A percentile compares a stretch with the other conserved stretches of the same genome.
Conservation (phyloP, 2,113 vertebrate genomes). For the Raphicerus campestris region DNA sequence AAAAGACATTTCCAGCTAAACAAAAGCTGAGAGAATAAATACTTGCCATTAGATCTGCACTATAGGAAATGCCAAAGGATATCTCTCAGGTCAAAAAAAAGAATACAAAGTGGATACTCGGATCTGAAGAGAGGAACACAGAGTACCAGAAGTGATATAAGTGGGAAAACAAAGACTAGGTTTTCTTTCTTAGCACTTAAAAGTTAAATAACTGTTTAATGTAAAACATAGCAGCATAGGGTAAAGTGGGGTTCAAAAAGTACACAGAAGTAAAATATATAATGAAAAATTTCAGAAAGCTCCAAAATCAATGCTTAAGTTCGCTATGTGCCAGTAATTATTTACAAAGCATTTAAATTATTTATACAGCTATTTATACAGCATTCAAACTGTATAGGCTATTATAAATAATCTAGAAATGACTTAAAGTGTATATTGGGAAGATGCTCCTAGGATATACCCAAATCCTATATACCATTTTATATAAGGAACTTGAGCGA, state of each 20-base stretch:
- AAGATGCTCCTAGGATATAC: background rate
- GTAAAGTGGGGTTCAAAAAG: background rate
- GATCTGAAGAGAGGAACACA: background rate
- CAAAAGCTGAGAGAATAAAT: background rate
- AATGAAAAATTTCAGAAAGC: background rate
- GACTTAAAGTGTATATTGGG: background rate
- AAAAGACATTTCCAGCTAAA: conserved; percentile 8
- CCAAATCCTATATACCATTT: background rate
- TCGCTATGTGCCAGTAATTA: background rate
- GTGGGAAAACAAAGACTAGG: background rate
- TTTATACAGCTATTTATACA: background rate
- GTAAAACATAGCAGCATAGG: background rate
- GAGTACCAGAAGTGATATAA: background rate
- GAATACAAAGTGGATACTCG: background rate
- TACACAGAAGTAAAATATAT: background rate
- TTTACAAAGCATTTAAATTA: background rate
- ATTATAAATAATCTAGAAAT: background rate
- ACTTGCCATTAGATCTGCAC: background rate
- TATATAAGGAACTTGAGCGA: background rate
- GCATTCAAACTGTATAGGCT: background rate
- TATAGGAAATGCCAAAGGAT: background rate
- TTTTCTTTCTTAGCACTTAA: background rate
- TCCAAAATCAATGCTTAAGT: background rate
- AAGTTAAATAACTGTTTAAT: conserved; percentile 21
- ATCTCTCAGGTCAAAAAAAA: background rate